phyloP scores from a whole-genome alignment of 1,140 invertebrate genomes.

The Eumeta japonica region DNA sequence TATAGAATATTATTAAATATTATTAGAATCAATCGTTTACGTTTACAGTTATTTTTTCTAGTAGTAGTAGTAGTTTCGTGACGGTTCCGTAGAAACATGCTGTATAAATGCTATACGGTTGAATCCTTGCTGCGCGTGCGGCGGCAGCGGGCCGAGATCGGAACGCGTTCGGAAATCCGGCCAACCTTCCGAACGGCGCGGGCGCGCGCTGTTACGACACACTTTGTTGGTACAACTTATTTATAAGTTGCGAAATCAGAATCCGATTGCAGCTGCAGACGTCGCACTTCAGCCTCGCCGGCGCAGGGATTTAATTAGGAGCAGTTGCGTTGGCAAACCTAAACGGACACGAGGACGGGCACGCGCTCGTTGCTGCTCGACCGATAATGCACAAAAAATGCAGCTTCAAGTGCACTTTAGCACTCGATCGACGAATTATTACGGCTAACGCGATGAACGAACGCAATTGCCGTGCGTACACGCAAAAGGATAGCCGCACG shows the following conservation, averaged over 20 bases:
- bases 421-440: constrained; percentile 5
- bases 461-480: too few species aligned
- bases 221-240: constrained; percentile 38
- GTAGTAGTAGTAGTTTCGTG: too few species aligned
- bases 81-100: too few species aligned
- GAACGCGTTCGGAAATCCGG: constrained; percentile 56
- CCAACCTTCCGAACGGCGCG: constrained; percentile 54
- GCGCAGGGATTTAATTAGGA: constrained; percentile 55
- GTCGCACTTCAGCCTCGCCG: constrained; percentile 51
- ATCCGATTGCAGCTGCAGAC: constrained; percentile 55
- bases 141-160: constrained; percentile 33
- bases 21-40: too few species aligned
- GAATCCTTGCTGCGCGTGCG: constrained; percentile 43
- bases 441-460: too few species aligned
- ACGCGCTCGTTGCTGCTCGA: constrained; percentile 37
- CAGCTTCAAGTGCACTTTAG: constrained; percentile 27
- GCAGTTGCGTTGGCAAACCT: constrained; percentile 43
- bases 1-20: too few species aligned
- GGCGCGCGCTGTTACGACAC: constrained; percentile 52
- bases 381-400: constrained; percentile 37
- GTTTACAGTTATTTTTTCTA: too few species aligned
- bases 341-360: constrained; percentile 51
- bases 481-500: too few species aligned
- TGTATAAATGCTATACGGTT: too few species aligned
- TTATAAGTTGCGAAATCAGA: constrained; percentile 54